Percentiles rank a stretch among this genome's conserved stretches.
Evolutionary conservation across 2,797 vertebrate species (phyloP).

Genomic region (Periophthalmus magnuspinnatus): DNA sequence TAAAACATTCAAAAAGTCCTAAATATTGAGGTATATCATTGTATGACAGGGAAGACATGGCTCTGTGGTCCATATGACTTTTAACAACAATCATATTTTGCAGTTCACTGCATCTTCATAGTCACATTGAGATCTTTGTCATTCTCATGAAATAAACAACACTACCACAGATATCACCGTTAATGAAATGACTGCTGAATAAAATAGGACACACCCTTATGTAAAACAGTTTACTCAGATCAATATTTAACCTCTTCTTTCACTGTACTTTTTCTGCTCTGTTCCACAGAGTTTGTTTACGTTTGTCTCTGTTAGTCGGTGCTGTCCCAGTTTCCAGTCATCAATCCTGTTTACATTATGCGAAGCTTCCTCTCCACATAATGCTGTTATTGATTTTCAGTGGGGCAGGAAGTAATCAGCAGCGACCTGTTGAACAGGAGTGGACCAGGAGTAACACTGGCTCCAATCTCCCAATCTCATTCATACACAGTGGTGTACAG

Average conservation of each 20-base stretch:
- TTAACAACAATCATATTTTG: not conserved
- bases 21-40: not conserved
- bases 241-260: not conserved
- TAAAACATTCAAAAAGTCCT: not conserved
- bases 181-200: not conserved
- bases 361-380: slow-evolving; percentile 39
- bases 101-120: not conserved
- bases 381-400: slow-evolving; percentile 54
- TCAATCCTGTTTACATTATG: slow-evolving; percentile 50
- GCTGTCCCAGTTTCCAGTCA: slow-evolving; percentile 59
- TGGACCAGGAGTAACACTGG: not conserved
- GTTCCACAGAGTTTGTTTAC: not conserved
- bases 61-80: not conserved
- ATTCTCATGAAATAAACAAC: not conserved
- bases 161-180: not conserved
- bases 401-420: slow-evolving; percentile 35
- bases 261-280: not conserved
- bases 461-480: not conserved
- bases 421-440: slow-evolving; percentile 10
- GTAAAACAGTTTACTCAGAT: not conserved
- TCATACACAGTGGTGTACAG: not conserved
- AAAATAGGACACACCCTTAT: not conserved
- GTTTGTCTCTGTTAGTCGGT: not conserved
- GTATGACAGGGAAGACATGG: not conserved
- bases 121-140: too few species aligned